Evolutionary conservation across 2,888 invertebrate species (phyloP), one percentile per base, ranked within the genome.

Genomic region (Thyatira batis): DNA sequence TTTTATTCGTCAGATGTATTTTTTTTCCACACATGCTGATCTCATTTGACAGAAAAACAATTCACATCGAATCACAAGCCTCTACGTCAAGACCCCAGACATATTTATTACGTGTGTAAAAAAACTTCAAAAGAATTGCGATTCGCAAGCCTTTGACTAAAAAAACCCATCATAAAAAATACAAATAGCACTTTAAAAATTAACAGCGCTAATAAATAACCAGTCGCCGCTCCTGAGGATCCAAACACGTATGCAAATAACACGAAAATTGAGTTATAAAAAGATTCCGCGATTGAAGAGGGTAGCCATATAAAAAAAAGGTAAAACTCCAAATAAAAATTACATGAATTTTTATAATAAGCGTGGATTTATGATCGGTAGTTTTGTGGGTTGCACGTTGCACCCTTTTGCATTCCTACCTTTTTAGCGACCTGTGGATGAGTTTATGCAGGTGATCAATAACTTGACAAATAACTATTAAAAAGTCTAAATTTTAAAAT

Each of bases 231-330:
- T 20, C 49, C 49, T 49, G 27, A 53, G 33, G 33, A 51, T 49
- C 45, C 60, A 62, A 67, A 65, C 61, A 61, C 58, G 55, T 64
- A 65, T 63, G 65, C 65, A 69, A 71, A 68, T 67, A 67, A 60
- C 51, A 54, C 39, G 48, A 63, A 71, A 68, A 78, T 75, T 74
- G 66, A 77, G 78, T 71, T 72, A 67, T 78, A 71, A 73, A 76
- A 64, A 58, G 51, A 52, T 28, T 51, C 46, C 58, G 27, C 48
- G 56, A 58, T 58, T 55, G 57, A 52, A 55, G 61, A 65, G 58
- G 60, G 58, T 57, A 53, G 61, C 55, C 50, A 53, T 52, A 53
- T 55, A 61, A 63, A 63, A 55, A 53, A 52, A 65, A 56, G 49
- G 53, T 55, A 63, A 66, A 70, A 68, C 65, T 70, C 58, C 49